Conservation (phyloP, 1,140 invertebrate species). For the Lepidotrigona ventralis region DNA sequence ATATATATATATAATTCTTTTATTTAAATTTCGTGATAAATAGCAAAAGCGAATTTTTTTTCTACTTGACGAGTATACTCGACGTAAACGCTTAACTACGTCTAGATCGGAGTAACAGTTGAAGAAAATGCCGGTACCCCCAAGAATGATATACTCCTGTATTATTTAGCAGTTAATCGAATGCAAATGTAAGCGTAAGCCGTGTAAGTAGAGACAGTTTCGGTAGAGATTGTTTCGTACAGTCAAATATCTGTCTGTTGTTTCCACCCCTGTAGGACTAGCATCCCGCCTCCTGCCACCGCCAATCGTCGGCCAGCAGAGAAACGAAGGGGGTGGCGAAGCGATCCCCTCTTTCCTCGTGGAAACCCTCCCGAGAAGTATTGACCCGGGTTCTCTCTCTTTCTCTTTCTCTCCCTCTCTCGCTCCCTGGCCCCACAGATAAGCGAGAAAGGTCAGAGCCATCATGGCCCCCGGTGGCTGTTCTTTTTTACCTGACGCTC, state of each 20-base stretch:
- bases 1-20: no score
- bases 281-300: constrained; percentile 44
- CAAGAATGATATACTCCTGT: not conserved
- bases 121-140: not conserved
- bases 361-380: constrained; percentile 57
- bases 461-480: constrained; percentile 61
- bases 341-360: constrained; percentile 52
- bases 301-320: constrained; percentile 60
- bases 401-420: constrained; percentile 31
- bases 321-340: constrained; percentile 50
- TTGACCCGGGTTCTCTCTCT: constrained; percentile 52
- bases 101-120: no score
- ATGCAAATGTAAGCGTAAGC: not conserved
- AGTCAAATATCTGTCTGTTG: constrained; percentile 46
- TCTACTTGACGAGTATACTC: no score
- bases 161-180: constrained; percentile 10
- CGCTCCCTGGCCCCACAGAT: constrained; percentile 48
- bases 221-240: constrained; percentile 19
- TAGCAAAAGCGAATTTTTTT: no score
- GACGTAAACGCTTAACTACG: no score
- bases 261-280: constrained; percentile 43
- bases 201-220: not conserved
- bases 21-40: no score
- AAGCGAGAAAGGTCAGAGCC: constrained; percentile 63
- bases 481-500: constrained; percentile 48